A percentile compares a stretch with the other conserved stretches of the same genome.
Conservation (phyloP, 2,113 vertebrate species). For the Pteruthius melanotis region DNA sequence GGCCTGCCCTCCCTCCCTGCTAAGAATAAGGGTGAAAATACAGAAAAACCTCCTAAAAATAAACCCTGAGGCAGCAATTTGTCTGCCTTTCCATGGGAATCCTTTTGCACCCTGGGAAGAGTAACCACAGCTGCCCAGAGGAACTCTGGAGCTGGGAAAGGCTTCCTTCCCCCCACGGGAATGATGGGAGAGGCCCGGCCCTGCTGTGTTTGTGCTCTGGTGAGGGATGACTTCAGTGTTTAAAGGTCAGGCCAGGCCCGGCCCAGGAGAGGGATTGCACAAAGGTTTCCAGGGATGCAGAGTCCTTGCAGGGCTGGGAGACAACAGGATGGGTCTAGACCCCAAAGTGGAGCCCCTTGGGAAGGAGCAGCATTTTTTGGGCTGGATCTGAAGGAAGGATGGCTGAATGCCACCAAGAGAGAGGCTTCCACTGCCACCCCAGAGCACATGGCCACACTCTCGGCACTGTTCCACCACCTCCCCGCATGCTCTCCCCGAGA, state of each 20-base stretch:
- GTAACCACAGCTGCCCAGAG: background rate
- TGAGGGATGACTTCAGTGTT: conserved; percentile 53
- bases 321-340: background rate
- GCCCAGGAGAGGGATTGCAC: background rate
- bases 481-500: background rate
- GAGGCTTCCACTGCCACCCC: background rate
- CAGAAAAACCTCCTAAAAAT: background rate
- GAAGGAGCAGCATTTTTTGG: background rate
- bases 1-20: background rate
- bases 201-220: background rate
- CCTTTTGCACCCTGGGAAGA: background rate
- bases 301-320: background rate
- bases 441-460: background rate
- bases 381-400: background rate
- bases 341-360: rapidly evolving
- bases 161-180: background rate
- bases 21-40: background rate
- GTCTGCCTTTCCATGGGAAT: background rate
- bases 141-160: background rate
- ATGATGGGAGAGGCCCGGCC: background rate
- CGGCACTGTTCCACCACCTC: rapidly evolving
- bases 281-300: background rate
- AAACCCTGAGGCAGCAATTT: background rate
- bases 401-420: background rate
- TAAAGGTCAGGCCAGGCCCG: conserved; percentile 23